Conservation (phyloP, 2,888 invertebrate genomes). For the Trichogramma dendrolimi region DNA sequence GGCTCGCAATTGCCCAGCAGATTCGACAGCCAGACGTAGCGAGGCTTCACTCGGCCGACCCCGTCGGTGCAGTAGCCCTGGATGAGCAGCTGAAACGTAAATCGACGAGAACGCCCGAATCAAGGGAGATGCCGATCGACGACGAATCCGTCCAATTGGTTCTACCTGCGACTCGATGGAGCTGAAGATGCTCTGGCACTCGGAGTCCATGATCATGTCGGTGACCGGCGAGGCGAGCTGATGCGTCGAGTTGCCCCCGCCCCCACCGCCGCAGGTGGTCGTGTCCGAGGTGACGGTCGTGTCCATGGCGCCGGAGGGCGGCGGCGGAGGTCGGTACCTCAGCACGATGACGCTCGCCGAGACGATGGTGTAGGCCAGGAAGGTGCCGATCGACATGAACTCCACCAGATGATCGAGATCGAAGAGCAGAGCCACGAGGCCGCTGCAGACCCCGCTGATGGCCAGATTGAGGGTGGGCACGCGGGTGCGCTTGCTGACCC, state of each 20-base stretch:
- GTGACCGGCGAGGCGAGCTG: constrained; percentile 41
- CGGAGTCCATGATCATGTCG: constrained; percentile 43
- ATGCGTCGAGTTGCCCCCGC: constrained; percentile 35
- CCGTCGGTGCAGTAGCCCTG: constrained; percentile 38
- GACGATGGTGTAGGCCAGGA: constrained; percentile 86
- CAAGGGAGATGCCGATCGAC: background rate
- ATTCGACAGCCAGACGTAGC: constrained; percentile 71
- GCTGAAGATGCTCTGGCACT: constrained; percentile 40
- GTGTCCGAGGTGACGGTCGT: constrained; percentile 27
- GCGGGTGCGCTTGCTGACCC: constrained; percentile 74
- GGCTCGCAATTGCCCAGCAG: constrained; percentile 71
- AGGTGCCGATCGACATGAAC: constrained; percentile 89
- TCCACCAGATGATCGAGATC: constrained; percentile 87
- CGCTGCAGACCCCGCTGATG: constrained; percentile 72
- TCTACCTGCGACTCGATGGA: constrained; percentile 42
- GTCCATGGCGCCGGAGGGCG: constrained; percentile 25
- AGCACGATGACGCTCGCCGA: constrained; percentile 85
- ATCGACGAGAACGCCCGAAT: background rate
- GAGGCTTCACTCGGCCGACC: constrained; percentile 69
- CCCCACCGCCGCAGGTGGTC: constrained; percentile 27
- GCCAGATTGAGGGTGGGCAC: constrained; percentile 73
- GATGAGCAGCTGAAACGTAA: constrained; percentile 9
- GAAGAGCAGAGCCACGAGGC: constrained; percentile 76
- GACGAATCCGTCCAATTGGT: background rate
- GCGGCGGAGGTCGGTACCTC: constrained; percentile 64